Evolutionary conservation across 2,113 vertebrate genomes (phyloP), one percentile per base, ranked within the genome.

Genomic region (Pituophis catenifer): DNA sequence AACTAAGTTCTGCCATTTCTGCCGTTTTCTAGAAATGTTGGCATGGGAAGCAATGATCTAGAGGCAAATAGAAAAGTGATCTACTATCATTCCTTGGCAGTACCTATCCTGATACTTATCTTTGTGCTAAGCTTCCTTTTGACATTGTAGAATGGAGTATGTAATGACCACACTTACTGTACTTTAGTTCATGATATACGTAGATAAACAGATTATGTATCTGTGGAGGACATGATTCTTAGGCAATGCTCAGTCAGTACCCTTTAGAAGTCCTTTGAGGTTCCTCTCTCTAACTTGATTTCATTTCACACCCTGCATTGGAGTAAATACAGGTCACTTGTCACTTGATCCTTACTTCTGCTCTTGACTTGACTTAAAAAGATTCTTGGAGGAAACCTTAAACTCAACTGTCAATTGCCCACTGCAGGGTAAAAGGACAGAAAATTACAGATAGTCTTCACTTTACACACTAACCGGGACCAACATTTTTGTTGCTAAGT

Each of bases 91-190:
- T 90, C 29, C 88, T 90, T n/a, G 33, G 55, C 38, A 50, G 59
- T 93, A 50, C 89, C 89, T n/a, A 86, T 90, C 48, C 23, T 90
- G 92, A 93, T 93, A 86, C 50, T 58, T 55, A 62, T 86, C 29
- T 93, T 55, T 50, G 17, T 86, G 89, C 89, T 44, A 90, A 86
- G 44, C 70, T 86, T 93, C 92, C 48, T 13, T 89, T 90, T 59
- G 8, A 93, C 75, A 59, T 86, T 53, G 48, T 57, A 62, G 29
- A 90, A 85, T 52, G 24, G 75, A 24, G 13, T 65, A 93, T 93
- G 29, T 38, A 62, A 86, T 89, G 58, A 89, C 86, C 38, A 44
- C 38, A 44, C 38, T 44, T 44, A 44, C 38, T 44, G 38, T 44
- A 44, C 38, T 53, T 93, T 93, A 93, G 89, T 86, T 90, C n/a